phyloP scores from a whole-genome alignment of 2,113 vertebrate species.

The Microtus oregoni region DNA sequence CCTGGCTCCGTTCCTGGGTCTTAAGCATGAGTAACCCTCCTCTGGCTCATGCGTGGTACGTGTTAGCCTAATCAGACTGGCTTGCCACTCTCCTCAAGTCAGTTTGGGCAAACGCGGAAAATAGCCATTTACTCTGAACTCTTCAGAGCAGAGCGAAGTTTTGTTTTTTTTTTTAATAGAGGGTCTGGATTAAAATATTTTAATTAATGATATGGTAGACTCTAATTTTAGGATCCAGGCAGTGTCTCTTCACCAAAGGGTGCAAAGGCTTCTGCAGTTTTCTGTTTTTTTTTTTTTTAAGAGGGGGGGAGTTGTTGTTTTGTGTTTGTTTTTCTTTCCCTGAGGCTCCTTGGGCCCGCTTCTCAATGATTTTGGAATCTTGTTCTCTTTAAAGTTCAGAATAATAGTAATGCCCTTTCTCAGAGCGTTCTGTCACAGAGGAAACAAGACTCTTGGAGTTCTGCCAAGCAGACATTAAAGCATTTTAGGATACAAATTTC shows the following conservation, averaged over 20 bases:
- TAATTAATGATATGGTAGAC: neutral
- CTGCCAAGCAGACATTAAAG: neutral
- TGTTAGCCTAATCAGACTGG: neutral
- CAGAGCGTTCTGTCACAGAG: neutral
- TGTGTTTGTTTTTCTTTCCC: neutral
- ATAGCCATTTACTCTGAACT: neutral
- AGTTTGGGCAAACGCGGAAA: constrained; percentile 19
- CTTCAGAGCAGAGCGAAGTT: neutral
- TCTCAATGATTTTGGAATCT: neutral
- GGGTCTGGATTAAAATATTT: constrained; percentile 20
- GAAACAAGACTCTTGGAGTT: neutral
- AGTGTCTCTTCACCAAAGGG: neutral
- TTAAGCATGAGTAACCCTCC: neutral
- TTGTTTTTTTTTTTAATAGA: neutral
- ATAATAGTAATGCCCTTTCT: neutral
- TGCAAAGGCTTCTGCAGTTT: neutral
- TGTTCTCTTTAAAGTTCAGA: constrained; percentile 14
- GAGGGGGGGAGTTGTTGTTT: neutral
- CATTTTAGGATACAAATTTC: neutral
- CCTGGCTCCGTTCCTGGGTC: neutral
- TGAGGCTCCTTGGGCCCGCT: neutral
- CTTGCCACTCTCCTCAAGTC: neutral
- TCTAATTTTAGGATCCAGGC: neutral
- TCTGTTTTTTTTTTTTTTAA: neutral
- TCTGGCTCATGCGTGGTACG: neutral